Percentiles rank a stretch among this genome's conserved stretches.
Evolutionary conservation across 2,888 invertebrate genomes (phyloP).

Genomic region (Drosophila pseudotakahashii): DNA sequence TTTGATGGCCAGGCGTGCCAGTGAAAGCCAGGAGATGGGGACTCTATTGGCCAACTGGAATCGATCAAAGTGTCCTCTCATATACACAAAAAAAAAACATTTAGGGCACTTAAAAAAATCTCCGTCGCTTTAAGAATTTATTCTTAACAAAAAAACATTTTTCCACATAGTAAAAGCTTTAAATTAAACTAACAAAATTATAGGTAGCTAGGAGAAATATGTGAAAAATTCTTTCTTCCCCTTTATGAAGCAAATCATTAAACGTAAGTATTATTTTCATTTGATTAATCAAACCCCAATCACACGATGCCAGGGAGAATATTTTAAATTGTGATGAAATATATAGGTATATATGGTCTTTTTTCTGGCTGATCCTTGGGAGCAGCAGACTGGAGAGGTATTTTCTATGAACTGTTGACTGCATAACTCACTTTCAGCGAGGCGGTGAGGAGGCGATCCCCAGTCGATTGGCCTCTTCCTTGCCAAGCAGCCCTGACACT

Average conservation of each 20-base stretch:
- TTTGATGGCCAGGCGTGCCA: slow-evolving; percentile 53
- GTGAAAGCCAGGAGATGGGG: slow-evolving; percentile 27
- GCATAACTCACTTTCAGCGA: slow-evolving; percentile 71
- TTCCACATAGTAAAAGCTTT: no score
- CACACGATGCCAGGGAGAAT: slow-evolving; percentile 39
- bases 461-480: slow-evolving; percentile 56
- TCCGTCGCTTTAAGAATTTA: no score
- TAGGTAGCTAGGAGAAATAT: no score
- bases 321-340: slow-evolving; percentile 58
- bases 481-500: slow-evolving; percentile 60
- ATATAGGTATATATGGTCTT: slow-evolving; percentile 50
- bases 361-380: slow-evolving; percentile 18
- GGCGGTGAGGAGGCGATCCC: slow-evolving; percentile 53
- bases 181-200: no score
- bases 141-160: no score
- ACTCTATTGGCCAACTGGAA: slow-evolving; percentile 6
- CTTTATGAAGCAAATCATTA: slow-evolving; percentile 4
- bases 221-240: not conserved
- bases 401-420: slow-evolving; percentile 76
- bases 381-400: slow-evolving; percentile 44
- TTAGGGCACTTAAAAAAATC: not conserved
- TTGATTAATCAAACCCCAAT: slow-evolving; percentile 22
- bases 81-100: not conserved
- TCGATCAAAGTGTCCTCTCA: slow-evolving; percentile 14
- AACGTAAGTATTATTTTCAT: not conserved